Percentiles rank a stretch among this genome's conserved stretches.
These are phyloP conservation scores for Glaucopsyche alexis DNA, from an alignment of 2,888 invertebrate genomes.

Conservation along the genomic window DNA sequence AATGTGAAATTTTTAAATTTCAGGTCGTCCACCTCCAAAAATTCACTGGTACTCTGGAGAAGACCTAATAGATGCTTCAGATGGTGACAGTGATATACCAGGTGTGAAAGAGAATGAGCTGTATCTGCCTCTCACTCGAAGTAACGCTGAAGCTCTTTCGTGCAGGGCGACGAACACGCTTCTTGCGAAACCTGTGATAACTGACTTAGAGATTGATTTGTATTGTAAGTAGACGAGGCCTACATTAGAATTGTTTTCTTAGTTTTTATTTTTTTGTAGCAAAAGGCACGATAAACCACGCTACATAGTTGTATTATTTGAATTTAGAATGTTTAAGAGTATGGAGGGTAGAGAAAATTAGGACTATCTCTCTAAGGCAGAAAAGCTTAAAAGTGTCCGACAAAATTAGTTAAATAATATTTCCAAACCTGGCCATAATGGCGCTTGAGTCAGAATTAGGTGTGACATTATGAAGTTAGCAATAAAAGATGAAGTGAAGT, in stretches of 20 bases:
- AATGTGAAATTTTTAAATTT: constrained; percentile 20
- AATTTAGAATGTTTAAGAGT: too few relatives aligned
- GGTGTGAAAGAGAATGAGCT: constrained; percentile 85
- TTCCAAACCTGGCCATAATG: too few relatives aligned
- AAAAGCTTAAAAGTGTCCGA: too few relatives aligned
- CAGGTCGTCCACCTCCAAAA: constrained; percentile 86
- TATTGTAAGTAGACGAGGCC: constrained; percentile 80
- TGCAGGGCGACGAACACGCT: constrained; percentile 88
- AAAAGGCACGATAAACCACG: too few relatives aligned
- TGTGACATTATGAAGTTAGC: too few relatives aligned
- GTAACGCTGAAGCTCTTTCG: constrained; percentile 85
- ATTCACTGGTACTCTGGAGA: constrained; percentile 90
- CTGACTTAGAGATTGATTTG: constrained; percentile 84
- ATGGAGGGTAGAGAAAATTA: too few relatives aligned
- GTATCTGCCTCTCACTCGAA: constrained; percentile 83
- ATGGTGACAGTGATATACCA: constrained; percentile 82
- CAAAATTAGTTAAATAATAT: too few relatives aligned
- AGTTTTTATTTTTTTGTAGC: not conserved
- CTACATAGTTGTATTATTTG: too few relatives aligned
- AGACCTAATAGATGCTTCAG: constrained; percentile 84
- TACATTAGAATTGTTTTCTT: too few relatives aligned
- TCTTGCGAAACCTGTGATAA: constrained; percentile 83
- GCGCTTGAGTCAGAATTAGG: too few relatives aligned
- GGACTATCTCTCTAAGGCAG: too few relatives aligned
- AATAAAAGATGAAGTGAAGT: too few relatives aligned